Evolutionary conservation across 1,140 invertebrate species (phyloP).

Genomic region (Cydia strobilella): DNA sequence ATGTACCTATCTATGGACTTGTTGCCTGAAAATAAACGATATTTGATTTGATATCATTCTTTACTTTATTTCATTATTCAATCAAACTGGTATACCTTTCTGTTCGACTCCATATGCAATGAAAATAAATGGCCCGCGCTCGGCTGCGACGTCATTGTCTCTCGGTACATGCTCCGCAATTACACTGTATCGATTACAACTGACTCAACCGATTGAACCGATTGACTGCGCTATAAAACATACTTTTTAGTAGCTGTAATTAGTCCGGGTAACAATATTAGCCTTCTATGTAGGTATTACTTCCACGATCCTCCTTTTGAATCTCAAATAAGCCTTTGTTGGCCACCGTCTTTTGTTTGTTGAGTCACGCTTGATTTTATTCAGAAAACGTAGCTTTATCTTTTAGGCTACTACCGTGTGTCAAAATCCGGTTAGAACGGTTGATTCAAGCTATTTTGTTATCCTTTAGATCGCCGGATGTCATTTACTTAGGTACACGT

Average conservation of each 20-base stretch:
- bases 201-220: slow-evolving; percentile 64
- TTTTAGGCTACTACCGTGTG: slow-evolving; percentile 1
- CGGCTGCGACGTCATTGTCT: slow-evolving; percentile 69
- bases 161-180: slow-evolving; percentile 68
- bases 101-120: background rate
- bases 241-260: slow-evolving; percentile 68
- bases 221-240: slow-evolving; percentile 71
- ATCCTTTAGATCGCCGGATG: slow-evolving; percentile 17
- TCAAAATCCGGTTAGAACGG: slow-evolving; percentile 13
- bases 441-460: slow-evolving; percentile 2
- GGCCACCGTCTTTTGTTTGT: slow-evolving; percentile 7
- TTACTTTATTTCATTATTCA: too few relatives aligned
- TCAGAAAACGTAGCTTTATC: slow-evolving; percentile 15
- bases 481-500: background rate
- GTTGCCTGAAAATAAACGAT: too few relatives aligned
- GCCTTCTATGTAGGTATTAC: slow-evolving; percentile 46
- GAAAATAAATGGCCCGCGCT: background rate
- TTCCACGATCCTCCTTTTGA: slow-evolving; percentile 41
- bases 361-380: slow-evolving; percentile 22
- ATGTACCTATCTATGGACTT: too few relatives aligned
- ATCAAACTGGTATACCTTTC: background rate
- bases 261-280: slow-evolving; percentile 58
- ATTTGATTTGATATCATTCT: too few relatives aligned
- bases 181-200: slow-evolving; percentile 72
- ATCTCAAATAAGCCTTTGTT: slow-evolving; percentile 50